These are phyloP conservation scores for Arvicanthis niloticus DNA, from an alignment of 2,113 vertebrate genomes.

Conservation along the genomic window DNA sequence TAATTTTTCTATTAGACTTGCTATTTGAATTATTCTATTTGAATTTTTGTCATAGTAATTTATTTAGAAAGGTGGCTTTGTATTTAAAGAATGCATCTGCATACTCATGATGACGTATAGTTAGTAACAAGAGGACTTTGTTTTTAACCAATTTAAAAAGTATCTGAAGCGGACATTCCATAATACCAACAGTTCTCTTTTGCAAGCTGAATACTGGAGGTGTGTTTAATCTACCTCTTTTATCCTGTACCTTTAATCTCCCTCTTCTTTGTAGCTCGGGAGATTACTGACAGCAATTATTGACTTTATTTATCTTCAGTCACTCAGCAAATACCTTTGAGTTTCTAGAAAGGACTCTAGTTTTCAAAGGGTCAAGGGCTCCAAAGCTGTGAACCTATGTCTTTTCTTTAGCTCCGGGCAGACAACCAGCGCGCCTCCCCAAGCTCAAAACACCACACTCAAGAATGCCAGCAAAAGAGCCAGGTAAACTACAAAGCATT, in stretches of 20 bases:
- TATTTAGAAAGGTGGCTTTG: constrained; percentile 6
- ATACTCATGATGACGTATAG: background rate
- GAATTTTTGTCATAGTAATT: background rate
- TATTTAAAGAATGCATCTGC: background rate
- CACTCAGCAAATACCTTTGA: background rate
- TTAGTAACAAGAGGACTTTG: background rate
- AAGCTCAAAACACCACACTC: constrained; percentile 82
- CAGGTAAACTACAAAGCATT: constrained; percentile 84
- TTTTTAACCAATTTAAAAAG: constrained; percentile 34
- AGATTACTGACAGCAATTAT: background rate
- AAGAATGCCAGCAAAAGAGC: constrained; percentile 79
- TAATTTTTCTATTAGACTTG: constrained; percentile 47
- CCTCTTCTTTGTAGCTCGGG: background rate
- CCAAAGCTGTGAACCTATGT: constrained; percentile 68
- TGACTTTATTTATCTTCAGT: background rate
- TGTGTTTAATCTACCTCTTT: constrained; percentile 4
- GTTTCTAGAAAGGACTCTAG: background rate
- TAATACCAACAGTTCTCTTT: constrained; percentile 36
- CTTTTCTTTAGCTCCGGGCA: constrained; percentile 85
- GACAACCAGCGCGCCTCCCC: constrained; percentile 54
- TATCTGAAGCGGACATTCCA: constrained; percentile 20
- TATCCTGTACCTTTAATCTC: background rate
- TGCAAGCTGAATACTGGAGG: background rate
- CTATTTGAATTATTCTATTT: constrained; percentile 48
- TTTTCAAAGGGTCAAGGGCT: background rate